phyloP scores from a whole-genome alignment of 2,113 vertebrate genomes.

The Paratilapia polleni region DNA sequence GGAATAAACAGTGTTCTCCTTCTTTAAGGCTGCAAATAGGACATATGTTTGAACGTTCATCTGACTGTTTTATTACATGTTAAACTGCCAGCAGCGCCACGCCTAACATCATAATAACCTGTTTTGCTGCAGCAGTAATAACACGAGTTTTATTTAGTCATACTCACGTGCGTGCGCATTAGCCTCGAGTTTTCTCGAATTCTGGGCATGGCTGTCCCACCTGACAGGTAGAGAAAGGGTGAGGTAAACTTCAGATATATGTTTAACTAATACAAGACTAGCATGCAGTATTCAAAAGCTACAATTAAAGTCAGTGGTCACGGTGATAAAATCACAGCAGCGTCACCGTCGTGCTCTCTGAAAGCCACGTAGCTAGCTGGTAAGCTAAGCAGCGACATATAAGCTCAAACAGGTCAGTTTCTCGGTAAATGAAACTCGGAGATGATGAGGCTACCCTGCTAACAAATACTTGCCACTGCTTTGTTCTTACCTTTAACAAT shows the following conservation, averaged over 20 bases:
- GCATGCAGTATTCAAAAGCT: no score
- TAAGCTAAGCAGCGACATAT: background rate
- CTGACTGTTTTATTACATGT: background rate
- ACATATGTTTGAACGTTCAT: no score
- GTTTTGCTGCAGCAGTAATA: background rate
- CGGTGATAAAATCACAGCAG: no score
- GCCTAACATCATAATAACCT: background rate
- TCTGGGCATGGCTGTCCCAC: background rate
- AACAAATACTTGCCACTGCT: background rate
- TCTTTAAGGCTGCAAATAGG: background rate
- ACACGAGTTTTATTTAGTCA: background rate
- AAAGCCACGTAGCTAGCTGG: background rate
- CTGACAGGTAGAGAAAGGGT: background rate
- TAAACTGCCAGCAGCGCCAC: background rate
- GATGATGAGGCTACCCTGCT: accelerated
- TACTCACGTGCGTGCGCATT: constrained; percentile 69
- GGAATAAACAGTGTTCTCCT: background rate
- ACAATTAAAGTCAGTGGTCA: accelerated
- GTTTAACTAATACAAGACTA: background rate
- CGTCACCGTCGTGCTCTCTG: background rate
- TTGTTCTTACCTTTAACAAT: constrained; percentile 24
- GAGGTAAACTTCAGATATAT: background rate
- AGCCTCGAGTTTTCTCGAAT: constrained; percentile 43
- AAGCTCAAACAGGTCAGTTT: background rate
- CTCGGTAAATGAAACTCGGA: constrained; percentile 24